These are phyloP conservation scores for Menura novaehollandiae DNA, from an alignment of 2,113 vertebrate genomes.

Conservation along the genomic window DNA sequence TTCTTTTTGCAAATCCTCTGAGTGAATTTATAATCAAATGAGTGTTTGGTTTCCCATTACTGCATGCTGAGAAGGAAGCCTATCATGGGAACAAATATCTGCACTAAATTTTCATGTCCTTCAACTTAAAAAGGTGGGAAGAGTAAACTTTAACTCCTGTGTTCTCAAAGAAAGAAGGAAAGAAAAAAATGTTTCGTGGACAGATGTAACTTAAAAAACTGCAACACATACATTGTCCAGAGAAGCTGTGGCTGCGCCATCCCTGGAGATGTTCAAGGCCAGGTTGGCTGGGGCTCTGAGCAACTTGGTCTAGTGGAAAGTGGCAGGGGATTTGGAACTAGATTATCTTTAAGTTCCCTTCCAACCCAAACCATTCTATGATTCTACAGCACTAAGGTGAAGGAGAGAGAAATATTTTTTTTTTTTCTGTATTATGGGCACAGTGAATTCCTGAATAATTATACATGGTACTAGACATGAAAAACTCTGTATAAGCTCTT, in stretches of 20 bases:
- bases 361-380: background rate
- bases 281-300: background rate
- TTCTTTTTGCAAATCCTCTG: background rate
- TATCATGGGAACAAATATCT: slow-evolving; percentile 1
- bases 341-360: background rate
- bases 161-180: background rate
- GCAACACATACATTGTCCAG: too few species aligned
- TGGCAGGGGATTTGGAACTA: background rate
- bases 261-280: background rate
- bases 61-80: slow-evolving; percentile 7
- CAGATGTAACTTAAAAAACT: background rate
- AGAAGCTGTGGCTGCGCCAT: background rate
- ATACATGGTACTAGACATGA: background rate
- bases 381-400: background rate
- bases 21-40: slow-evolving; percentile 29
- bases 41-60: background rate
- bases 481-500: background rate
- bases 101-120: background rate
- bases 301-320: accelerated
- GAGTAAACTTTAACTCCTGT: background rate
- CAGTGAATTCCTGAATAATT: background rate
- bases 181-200: background rate
- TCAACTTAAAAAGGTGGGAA: background rate
- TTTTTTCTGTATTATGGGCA: background rate
- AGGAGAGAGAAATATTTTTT: background rate